A percentile compares a stretch with the other conserved stretches of the same genome.
These are phyloP conservation scores for Apeltes quadracus DNA, from an alignment of 2,113 vertebrate genomes.

Conservation along the genomic window DNA sequence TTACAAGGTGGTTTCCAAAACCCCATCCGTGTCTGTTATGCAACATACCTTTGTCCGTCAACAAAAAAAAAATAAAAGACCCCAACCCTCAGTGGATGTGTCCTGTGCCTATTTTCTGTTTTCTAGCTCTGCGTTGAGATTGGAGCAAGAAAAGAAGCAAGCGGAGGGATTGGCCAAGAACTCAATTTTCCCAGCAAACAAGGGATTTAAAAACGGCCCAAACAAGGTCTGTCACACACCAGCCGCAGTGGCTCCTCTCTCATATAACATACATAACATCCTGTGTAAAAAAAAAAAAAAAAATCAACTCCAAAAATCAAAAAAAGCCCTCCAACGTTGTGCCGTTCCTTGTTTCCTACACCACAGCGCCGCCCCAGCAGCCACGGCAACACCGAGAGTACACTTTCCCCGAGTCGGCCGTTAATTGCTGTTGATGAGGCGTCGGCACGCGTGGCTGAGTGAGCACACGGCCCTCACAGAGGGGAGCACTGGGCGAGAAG, in stretches of 20 bases:
- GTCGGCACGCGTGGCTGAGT: slow-evolving; percentile 57
- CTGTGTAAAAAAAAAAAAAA: slow-evolving; percentile 1
- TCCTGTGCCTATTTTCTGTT: slow-evolving; percentile 46
- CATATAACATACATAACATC: slow-evolving; percentile 2
- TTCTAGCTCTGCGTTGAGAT: slow-evolving; percentile 39
- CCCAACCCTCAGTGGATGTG: slow-evolving; percentile 33
- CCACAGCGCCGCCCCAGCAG: slow-evolving; percentile 29
- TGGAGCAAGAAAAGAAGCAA: slow-evolving; percentile 38
- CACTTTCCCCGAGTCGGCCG: slow-evolving; percentile 13
- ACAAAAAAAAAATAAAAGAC: slow-evolving; percentile 10
- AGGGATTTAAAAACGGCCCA: slow-evolving; percentile 46
- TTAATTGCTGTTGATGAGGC: slow-evolving; percentile 76
- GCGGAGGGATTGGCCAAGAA: slow-evolving; percentile 29
- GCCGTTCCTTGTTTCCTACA: slow-evolving; percentile 29
- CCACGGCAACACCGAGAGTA: slow-evolving; percentile 14
- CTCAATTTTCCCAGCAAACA: slow-evolving; percentile 43
- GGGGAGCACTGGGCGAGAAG: slow-evolving; percentile 30
- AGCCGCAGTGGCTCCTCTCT: background rate
- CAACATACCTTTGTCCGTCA: slow-evolving; percentile 52
- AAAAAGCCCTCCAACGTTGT: slow-evolving; percentile 15
- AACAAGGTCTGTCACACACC: slow-evolving; percentile 62
- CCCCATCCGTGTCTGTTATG: slow-evolving; percentile 58
- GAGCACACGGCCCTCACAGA: slow-evolving; percentile 44
- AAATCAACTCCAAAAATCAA: slow-evolving; percentile 11
- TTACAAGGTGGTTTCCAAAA: slow-evolving; percentile 56